Conservation (phyloP, 2,113 vertebrate species). For the Aythya baeri region DNA sequence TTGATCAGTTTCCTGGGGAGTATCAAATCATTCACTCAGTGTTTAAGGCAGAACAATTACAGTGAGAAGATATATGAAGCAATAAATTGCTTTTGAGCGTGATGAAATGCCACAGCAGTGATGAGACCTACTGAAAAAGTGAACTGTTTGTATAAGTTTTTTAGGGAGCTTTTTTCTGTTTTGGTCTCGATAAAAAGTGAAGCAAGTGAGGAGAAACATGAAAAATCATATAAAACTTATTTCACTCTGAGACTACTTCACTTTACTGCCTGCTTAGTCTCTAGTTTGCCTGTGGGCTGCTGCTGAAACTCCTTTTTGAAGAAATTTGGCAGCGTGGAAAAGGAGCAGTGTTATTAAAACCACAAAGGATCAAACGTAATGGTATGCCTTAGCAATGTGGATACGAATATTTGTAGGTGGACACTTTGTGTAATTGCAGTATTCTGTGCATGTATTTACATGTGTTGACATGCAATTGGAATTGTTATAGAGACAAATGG, state of each 20-base stretch:
- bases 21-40: neutral
- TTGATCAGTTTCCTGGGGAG: constrained; percentile 40
- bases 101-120: constrained; percentile 12
- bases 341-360: neutral
- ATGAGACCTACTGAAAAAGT: neutral
- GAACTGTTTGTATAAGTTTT: neutral
- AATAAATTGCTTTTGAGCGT: constrained; percentile 9
- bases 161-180: neutral
- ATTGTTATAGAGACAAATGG: accelerated
- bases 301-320: neutral
- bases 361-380: neutral
- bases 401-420: accelerated
- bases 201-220: neutral
- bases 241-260: neutral
- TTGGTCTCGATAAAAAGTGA: neutral
- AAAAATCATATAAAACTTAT: neutral
- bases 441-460: accelerated
- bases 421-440: too few relatives aligned
- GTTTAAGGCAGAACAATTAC: constrained; percentile 41
- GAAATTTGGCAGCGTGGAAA: neutral
- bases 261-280: neutral
- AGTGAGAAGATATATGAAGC: neutral
- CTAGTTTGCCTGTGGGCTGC: neutral
- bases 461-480: accelerated
- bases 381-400: accelerated